phyloP scores from a whole-genome alignment of 2,113 vertebrate species.

The Vulpes lagopus region DNA sequence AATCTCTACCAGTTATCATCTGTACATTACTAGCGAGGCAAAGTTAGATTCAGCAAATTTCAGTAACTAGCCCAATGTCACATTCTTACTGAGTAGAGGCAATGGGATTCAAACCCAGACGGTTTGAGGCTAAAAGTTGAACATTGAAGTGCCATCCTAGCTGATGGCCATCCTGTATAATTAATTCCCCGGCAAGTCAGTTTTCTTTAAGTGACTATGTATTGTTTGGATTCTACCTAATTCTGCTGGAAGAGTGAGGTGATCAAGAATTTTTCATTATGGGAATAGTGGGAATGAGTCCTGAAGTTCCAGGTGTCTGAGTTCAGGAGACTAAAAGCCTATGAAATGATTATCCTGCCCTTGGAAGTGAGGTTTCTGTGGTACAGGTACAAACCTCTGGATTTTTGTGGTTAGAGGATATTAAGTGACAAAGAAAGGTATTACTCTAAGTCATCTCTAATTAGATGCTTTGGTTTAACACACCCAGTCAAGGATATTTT shows the following conservation, averaged over 20 bases:
- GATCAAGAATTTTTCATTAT: not conserved
- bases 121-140: not conserved
- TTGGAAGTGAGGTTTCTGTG: conserved; percentile 68
- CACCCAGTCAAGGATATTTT: conserved; percentile 67
- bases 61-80: not conserved
- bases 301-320: not conserved
- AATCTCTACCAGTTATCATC: not conserved
- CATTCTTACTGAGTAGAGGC: not conserved
- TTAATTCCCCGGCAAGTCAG: not conserved
- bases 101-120: not conserved
- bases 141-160: not conserved
- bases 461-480: conserved; percentile 77
- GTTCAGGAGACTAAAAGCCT: conserved; percentile 45
- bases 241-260: not conserved
- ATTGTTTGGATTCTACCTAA: not conserved
- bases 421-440: conserved; percentile 72
- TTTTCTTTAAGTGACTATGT: conserved; percentile 15
- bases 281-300: not conserved
- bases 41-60: not conserved
- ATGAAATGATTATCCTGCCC: conserved; percentile 30
- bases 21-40: not conserved
- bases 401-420: conserved; percentile 68
- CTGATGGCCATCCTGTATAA: not conserved
- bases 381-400: conserved; percentile 61
- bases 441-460: conserved; percentile 76